These are phyloP conservation scores for Sapajus apella DNA, from an alignment of 2,113 vertebrate genomes.

Conservation along the genomic window DNA sequence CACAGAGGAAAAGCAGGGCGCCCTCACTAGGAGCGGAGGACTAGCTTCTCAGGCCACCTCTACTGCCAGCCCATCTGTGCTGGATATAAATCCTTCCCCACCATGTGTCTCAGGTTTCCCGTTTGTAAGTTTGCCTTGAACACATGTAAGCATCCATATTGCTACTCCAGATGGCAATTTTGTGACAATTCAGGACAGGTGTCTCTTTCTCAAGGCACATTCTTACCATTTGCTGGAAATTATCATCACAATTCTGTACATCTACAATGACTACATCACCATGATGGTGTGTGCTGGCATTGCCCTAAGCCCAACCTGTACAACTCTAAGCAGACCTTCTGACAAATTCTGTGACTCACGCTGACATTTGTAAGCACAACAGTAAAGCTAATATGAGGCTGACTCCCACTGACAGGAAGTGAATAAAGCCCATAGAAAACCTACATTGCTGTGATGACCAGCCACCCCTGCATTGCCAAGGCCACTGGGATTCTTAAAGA, in stretches of 20 bases:
- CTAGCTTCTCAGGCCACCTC: background rate
- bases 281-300: rapidly evolving
- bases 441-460: background rate
- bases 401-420: background rate
- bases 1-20: rapidly evolving
- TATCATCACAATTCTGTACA: background rate
- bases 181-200: background rate
- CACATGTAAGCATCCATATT: background rate
- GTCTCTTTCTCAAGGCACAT: background rate
- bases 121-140: background rate
- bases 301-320: background rate
- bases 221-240: background rate
- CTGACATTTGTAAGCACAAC: background rate
- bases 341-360: background rate
- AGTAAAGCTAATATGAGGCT: no score
- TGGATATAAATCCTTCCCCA: background rate
- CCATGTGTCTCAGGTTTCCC: background rate
- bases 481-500: background rate
- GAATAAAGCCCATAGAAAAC: background rate
- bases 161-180: background rate
- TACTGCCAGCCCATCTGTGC: background rate
- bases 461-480: background rate
- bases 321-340: background rate
- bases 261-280: background rate
- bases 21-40: background rate